These are phyloP conservation scores for Acromyrmex charruanus DNA, from an alignment of 1,140 invertebrate genomes.

Conservation along the genomic window DNA sequence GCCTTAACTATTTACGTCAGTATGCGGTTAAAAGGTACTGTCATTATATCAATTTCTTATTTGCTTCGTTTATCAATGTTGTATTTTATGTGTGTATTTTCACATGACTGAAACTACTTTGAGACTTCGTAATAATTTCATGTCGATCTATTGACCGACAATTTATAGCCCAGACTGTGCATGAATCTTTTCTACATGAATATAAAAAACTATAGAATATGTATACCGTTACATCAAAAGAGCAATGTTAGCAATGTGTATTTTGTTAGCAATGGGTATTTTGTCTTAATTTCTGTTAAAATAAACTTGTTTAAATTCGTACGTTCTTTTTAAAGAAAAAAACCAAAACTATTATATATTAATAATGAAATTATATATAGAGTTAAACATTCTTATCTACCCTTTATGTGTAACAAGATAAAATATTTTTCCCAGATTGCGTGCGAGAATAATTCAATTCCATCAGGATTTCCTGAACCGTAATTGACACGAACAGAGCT, in stretches of 20 bases:
- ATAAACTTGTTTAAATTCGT: not conserved
- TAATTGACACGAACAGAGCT: slow-evolving; percentile 47
- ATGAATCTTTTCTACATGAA: not conserved
- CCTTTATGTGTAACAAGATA: not conserved
- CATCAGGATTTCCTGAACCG: slow-evolving; percentile 11
- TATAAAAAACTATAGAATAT: not conserved
- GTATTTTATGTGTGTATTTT: not conserved
- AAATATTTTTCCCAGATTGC: slow-evolving; percentile 15
- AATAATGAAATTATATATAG: not conserved
- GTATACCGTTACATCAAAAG: not conserved
- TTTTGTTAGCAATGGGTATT: too few species aligned
- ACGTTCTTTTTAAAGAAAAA: not conserved
- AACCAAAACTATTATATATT: not conserved
- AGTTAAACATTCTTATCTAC: not conserved
- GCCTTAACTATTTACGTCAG: slow-evolving; percentile 15
- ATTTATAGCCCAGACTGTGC: not conserved
- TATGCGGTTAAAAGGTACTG: not conserved
- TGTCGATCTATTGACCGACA: not conserved
- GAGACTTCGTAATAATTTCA: not conserved
- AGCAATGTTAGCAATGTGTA: too few species aligned
- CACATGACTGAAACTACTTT: not conserved
- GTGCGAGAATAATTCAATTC: slow-evolving; percentile 17
- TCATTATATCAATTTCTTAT: slow-evolving; percentile 27
- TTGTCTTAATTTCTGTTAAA: too few species aligned
- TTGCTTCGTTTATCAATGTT: slow-evolving; percentile 18